Evolutionary conservation across 2,888 invertebrate species (phyloP), one percentile per base, ranked within the genome.

Genomic region (Cryptocephalus moraei): DNA sequence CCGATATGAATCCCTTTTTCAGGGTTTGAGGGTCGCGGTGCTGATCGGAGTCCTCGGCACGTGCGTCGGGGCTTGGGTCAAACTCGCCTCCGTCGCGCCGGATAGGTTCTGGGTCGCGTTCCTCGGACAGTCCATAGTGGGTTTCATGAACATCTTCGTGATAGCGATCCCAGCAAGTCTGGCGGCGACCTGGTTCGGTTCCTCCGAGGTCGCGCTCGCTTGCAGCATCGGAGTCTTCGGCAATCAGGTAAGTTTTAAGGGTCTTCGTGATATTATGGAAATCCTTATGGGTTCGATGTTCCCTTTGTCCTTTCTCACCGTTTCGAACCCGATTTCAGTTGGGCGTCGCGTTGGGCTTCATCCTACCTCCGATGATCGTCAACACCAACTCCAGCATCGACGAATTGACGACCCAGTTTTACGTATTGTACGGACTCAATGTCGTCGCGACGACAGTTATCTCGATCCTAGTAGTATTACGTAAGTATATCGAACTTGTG

Each of bases 141-240:
- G 86, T 1, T 63, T 86, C 32, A 88, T 94, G 13, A 94, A 96
- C 73, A 86, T 94, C 32, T 97, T 93, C 73, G 84, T 96, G 50
- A 75, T 97, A 43, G 92, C 92, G 52, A 82, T 97, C 44, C 97
- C 97, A 0, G 90, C 97, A 0, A 74, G 87, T 44, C 72, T 97
- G 55, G 95, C 97, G 0, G 96, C 97, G 0, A 90, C 94, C 38
- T 99, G 97, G 97, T 99, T 99, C 69, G 95, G 96, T 0, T 86
- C 92, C 0, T 84, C 90, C 62, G 91, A 96, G 73, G 94, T 96
- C 4, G 94, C 95, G 9, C 91, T 92, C 0, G 97, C 97, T 0
- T 95, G 95, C 73, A 92, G 96, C 62, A 83, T 96, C 55, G 97
- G 97, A 8, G 96, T 99, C 10, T 97, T 99, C 69, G 97, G 97